A percentile compares a stretch with the other conserved stretches of the same genome.
Conservation (phyloP, 2,797 vertebrate species). For the Lacerta bilineata region DNA sequence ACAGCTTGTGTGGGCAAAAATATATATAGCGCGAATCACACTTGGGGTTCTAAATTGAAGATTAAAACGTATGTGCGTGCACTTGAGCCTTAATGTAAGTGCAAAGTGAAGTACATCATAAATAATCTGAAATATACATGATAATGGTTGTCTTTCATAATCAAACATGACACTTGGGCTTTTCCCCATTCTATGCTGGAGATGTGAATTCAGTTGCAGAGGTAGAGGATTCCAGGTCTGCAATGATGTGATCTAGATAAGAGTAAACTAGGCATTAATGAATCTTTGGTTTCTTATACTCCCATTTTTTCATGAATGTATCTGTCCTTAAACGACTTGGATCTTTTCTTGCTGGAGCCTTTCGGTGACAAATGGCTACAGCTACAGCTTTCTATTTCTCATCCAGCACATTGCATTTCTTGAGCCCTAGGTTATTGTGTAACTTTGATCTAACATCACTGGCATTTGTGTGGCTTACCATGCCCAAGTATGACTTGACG, state of each 20-base stretch:
- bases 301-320: background rate
- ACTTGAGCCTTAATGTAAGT: background rate
- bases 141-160: conserved; percentile 33
- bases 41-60: background rate
- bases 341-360: background rate
- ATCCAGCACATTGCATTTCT: background rate
- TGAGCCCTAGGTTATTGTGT: background rate
- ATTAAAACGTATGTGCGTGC: background rate
- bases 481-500: background rate
- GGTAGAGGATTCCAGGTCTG: background rate
- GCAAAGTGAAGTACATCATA: conserved; percentile 39
- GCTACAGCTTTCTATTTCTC: background rate
- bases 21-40: background rate
- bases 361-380: background rate
- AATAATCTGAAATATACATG: conserved; percentile 38
- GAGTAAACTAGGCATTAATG: background rate
- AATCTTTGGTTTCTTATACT: background rate
- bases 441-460: background rate
- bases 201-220: background rate
- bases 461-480: background rate
- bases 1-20: background rate
- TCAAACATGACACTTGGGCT: background rate
- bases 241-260: background rate
- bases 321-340: background rate
- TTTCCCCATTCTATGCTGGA: background rate